A percentile compares a stretch with the other conserved stretches of the same genome.
phyloP scores from a whole-genome alignment of 2,888 invertebrate species.

The Conus canariensis region DNA sequence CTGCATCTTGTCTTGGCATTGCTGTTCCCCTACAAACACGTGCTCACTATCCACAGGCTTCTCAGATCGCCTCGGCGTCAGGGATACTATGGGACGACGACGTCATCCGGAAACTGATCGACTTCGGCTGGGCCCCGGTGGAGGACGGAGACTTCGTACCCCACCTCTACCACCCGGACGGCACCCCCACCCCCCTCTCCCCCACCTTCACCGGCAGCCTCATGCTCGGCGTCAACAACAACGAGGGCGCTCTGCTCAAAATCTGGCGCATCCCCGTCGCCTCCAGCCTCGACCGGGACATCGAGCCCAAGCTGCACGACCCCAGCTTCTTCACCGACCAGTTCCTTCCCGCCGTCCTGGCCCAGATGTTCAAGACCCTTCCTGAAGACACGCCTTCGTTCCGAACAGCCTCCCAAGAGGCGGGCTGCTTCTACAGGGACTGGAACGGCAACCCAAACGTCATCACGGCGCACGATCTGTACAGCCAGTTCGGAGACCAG shows the following conservation, averaged over 20 bases:
- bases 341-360: conserved; percentile 13
- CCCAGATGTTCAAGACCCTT: conserved; percentile 29
- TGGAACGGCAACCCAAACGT: background rate
- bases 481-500: conserved; percentile 10
- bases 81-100: conserved; percentile 25
- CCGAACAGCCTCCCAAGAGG: background rate
- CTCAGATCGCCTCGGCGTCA: background rate
- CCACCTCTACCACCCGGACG: background rate
- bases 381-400: background rate
- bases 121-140: conserved; percentile 26
- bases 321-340: background rate
- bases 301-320: background rate
- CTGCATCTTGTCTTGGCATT: too few species aligned
- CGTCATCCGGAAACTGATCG: conserved; percentile 14
- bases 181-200: conserved; percentile 5
- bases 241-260: conserved; percentile 29
- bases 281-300: background rate
- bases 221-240: conserved; percentile 35
- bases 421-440: background rate
- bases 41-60: background rate
- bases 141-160: conserved; percentile 36
- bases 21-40: too few species aligned
- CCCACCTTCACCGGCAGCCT: background rate
- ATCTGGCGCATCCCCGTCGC: conserved; percentile 2
- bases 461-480: background rate